phyloP scores from a whole-genome alignment of 2,888 invertebrate species.

The Diplazon laetatorius region DNA sequence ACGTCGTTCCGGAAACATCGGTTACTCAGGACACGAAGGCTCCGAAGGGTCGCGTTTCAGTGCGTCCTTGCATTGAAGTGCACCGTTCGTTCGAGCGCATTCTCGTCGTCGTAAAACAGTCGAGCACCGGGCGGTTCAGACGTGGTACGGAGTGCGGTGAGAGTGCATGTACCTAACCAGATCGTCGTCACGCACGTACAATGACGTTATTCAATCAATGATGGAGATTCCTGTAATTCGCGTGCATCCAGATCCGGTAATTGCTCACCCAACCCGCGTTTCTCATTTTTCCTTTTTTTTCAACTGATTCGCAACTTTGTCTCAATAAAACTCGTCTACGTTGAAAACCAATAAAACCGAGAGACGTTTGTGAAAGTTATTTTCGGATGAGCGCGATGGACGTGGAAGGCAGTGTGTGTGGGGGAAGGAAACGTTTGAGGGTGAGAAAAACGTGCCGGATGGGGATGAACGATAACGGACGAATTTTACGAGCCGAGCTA shows the following conservation, averaged over 20 bases:
- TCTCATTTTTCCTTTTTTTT: background rate
- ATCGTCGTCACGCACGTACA: no score
- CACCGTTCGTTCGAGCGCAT: slow-evolving; percentile 36
- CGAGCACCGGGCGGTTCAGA: slow-evolving; percentile 11
- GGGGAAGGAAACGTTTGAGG: no score
- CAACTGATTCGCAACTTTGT: no score
- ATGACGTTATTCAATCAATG: no score
- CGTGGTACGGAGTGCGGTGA: background rate
- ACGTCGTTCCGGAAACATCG: slow-evolving; percentile 38
- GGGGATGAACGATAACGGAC: slow-evolving; percentile 65
- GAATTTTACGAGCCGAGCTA: slow-evolving; percentile 65
- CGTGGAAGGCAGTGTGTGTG: no score
- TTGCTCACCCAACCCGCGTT: slow-evolving; percentile 26
- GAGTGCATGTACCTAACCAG: no score
- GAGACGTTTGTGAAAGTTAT: no score
- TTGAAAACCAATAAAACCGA: no score
- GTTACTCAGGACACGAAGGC: slow-evolving; percentile 11
- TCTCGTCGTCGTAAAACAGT: slow-evolving; percentile 58
- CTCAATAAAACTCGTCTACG: no score
- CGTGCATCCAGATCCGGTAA: no score
- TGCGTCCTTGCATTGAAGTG: slow-evolving; percentile 34
- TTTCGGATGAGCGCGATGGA: no score
- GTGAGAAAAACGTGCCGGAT: slow-evolving; percentile 36
- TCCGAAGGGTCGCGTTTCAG: slow-evolving; percentile 17
- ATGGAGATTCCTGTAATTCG: no score